Conservation (phyloP, 2,113 vertebrate genomes). For the Istiophorus platypterus region DNA sequence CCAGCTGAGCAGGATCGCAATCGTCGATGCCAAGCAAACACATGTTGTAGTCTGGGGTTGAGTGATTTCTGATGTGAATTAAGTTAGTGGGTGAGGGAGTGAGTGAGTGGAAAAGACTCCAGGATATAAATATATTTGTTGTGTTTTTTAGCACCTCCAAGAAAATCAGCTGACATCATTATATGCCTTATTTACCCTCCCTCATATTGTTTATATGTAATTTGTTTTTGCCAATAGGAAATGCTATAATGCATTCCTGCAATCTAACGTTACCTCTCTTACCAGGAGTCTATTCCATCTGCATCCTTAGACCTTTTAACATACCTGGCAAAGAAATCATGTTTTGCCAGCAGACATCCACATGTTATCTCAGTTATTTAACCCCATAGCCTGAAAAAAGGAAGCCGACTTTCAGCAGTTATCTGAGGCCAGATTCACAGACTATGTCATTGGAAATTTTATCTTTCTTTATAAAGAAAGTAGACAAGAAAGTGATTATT, state of each 20-base stretch:
- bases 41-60: conserved; percentile 43
- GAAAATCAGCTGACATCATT: conserved; percentile 2
- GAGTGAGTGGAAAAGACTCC: not conserved
- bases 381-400: not conserved
- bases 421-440: not conserved
- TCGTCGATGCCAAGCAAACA: conserved; percentile 77
- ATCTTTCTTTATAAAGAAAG: conserved; percentile 1
- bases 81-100: conserved; percentile 1
- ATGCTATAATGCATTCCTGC: conserved; percentile 13
- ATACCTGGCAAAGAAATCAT: not conserved
- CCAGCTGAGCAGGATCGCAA: conserved; percentile 74
- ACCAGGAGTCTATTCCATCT: not conserved
- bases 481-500: not conserved
- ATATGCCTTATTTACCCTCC: not conserved
- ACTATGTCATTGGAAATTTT: not conserved
- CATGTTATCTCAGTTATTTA: conserved; percentile 3
- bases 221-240: conserved; percentile 1
- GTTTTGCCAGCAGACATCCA: conserved; percentile 16
- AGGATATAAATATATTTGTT: not conserved
- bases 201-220: not conserved
- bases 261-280: conserved; percentile 17
- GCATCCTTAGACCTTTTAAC: not conserved
- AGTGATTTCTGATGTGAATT: conserved; percentile 21
- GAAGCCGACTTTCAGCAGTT: not conserved
- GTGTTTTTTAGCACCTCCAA: not conserved